phyloP scores from a whole-genome alignment of 2,113 vertebrate genomes.

The Agelaius phoeniceus region DNA sequence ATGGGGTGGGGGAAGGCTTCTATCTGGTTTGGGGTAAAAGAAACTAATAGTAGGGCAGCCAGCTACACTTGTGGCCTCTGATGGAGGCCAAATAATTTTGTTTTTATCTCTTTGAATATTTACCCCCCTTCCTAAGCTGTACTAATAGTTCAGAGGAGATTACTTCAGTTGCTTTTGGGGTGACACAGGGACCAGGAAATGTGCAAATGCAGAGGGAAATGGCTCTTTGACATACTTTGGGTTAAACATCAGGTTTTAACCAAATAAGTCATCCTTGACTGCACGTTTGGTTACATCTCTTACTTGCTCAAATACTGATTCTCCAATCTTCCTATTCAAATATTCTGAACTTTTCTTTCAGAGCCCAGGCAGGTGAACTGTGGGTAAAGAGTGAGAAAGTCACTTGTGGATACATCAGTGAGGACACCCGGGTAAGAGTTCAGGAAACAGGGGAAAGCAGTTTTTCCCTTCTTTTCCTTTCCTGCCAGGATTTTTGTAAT shows the following conservation, averaged over 20 bases:
- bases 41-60: neutral
- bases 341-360: constrained; percentile 49
- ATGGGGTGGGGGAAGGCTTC: neutral
- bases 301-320: neutral
- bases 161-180: neutral
- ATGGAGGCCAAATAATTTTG: neutral
- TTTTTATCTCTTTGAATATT: neutral
- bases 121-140: neutral
- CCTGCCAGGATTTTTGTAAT: neutral
- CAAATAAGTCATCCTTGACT: neutral
- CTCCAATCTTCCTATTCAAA: neutral
- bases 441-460: neutral
- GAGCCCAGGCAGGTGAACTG: constrained; percentile 95
- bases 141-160: neutral
- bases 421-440: constrained; percentile 89
- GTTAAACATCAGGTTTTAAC: neutral
- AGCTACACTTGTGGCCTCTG: neutral
- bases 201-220: neutral
- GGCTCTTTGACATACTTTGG: neutral
- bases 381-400: constrained; percentile 99
- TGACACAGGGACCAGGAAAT: neutral
- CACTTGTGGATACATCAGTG: constrained; percentile 97
- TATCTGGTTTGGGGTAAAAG: neutral
- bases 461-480: neutral
- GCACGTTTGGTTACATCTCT: neutral